A percentile compares a stretch with the other conserved stretches of the same genome.
These are phyloP conservation scores for Bathynomus jamesi DNA, from an alignment of 1,140 invertebrate genomes.

Conservation along the genomic window DNA sequence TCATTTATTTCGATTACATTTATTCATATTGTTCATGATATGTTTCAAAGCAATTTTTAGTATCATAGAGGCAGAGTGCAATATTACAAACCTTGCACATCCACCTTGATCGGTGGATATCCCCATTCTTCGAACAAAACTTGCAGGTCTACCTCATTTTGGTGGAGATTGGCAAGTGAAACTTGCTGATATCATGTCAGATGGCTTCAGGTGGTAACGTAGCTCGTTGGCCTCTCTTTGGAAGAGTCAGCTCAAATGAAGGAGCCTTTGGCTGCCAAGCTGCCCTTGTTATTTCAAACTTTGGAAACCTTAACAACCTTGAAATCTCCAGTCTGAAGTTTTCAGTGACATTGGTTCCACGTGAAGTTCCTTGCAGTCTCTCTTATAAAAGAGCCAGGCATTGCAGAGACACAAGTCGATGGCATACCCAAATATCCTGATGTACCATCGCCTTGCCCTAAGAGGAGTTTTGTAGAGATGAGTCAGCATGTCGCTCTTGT, in stretches of 20 bases:
- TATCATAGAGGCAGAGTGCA: slow-evolving; percentile 45
- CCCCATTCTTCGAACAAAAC: slow-evolving; percentile 1
- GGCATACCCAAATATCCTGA: slow-evolving; percentile 12
- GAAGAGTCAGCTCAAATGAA: not conserved
- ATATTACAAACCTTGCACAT: slow-evolving; percentile 13
- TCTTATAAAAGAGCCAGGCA: no score
- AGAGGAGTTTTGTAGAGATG: slow-evolving; percentile 17
- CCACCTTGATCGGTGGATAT: slow-evolving; percentile 6
- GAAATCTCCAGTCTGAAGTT: not conserved
- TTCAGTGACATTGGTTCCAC: slow-evolving; percentile 18
- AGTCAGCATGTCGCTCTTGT: slow-evolving; percentile 12
- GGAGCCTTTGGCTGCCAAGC: not conserved
- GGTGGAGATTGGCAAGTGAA: not conserved
- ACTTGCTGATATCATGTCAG: not conserved
- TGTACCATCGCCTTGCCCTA: slow-evolving; percentile 8
- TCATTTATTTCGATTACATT: not conserved
- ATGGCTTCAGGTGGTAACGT: not conserved
- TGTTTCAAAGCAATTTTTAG: not conserved
- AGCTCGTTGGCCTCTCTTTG: slow-evolving; percentile 10
- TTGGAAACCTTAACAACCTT: no score
- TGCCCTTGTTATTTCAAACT: not conserved
- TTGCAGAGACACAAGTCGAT: slow-evolving; percentile 11
- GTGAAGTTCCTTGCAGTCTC: no score
- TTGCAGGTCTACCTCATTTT: slow-evolving; percentile 12
- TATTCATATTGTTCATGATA: not conserved